phyloP scores from a whole-genome alignment of 1,140 invertebrate genomes.

The Drosophila lini region DNA sequence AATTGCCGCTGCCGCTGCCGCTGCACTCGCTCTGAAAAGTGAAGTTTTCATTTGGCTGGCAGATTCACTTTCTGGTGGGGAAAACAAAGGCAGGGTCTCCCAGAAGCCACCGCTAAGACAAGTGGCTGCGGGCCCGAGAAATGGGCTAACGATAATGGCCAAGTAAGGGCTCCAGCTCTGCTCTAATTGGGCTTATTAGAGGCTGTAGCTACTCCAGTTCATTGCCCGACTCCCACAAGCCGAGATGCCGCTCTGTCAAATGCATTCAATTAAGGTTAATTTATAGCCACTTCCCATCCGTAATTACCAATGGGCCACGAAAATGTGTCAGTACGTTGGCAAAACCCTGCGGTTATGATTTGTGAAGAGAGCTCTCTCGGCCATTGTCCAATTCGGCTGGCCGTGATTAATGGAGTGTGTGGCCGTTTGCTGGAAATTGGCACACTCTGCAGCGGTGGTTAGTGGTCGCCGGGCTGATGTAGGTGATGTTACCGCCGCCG shows the following conservation, averaged over 20 bases:
- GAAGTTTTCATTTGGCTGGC: constrained; percentile 42
- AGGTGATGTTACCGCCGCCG: constrained; percentile 48
- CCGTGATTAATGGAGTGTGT: constrained; percentile 71
- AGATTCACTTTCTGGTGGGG: constrained; percentile 56
- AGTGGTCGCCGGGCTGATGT: constrained; percentile 25
- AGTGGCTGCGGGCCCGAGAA: constrained; percentile 20
- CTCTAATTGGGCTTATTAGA: constrained; percentile 53
- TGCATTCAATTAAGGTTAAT: constrained; percentile 81
- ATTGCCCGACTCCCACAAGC: constrained; percentile 66
- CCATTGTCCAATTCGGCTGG: constrained; percentile 59
- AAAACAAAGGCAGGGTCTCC: constrained; percentile 12
- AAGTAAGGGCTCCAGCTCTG: constrained; percentile 2
- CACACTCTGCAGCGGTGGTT: constrained; percentile 37
- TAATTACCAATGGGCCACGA: constrained; percentile 56
- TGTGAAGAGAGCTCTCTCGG: constrained; percentile 56
- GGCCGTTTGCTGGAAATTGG: constrained; percentile 58
- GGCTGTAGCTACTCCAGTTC: constrained; percentile 44
- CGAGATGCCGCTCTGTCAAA: constrained; percentile 59
- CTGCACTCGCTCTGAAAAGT: constrained; percentile 63
- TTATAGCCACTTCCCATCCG: constrained; percentile 73
- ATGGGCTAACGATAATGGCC: constrained; percentile 58
- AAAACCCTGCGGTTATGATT: constrained; percentile 73
- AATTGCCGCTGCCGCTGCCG: constrained; percentile 14
- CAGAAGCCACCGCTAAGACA: constrained; percentile 17
- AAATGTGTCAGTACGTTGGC: constrained; percentile 68